Evolutionary conservation across 2,113 vertebrate species (phyloP).

Genomic region (Forbesichthys agassizii): DNA sequence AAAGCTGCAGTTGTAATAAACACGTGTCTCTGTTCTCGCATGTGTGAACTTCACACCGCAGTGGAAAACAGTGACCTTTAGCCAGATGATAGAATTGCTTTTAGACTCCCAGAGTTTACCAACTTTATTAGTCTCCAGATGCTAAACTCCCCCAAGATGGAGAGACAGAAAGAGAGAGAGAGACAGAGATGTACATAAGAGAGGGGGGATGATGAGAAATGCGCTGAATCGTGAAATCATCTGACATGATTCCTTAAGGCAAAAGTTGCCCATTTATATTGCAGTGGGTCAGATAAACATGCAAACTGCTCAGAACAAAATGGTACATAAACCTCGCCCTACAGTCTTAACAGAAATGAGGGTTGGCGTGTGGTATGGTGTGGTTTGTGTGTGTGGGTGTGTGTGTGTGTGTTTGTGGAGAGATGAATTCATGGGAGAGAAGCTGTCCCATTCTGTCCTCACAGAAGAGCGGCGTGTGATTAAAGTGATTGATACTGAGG

Average conservation of each 20-base stretch:
- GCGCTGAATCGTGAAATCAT: constrained; percentile 53
- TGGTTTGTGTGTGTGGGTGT: too few relatives aligned
- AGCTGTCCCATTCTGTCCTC: background rate
- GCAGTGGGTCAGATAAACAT: constrained; percentile 22
- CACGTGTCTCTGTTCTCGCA: background rate
- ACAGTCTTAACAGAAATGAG: background rate
- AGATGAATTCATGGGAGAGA: background rate
- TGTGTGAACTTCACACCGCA: constrained; percentile 10
- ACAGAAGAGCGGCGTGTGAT: constrained; percentile 5
- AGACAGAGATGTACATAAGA: constrained; percentile 23
- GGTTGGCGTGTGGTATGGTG: background rate
- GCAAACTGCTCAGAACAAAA: constrained; percentile 5
- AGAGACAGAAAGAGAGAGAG: constrained; percentile 19
- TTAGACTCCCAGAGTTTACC: constrained; percentile 34
- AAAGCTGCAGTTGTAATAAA: too few relatives aligned
- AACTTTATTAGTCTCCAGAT: constrained; percentile 46
- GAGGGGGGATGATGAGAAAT: constrained; percentile 32
- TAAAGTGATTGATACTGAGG: too few relatives aligned
- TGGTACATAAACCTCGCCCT: background rate
- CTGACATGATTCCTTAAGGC: constrained; percentile 49
- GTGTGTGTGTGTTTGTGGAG: background rate
- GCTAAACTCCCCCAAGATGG: constrained; percentile 39
- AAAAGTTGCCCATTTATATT: constrained; percentile 37
- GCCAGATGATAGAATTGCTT: constrained; percentile 60
- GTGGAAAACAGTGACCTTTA: constrained; percentile 48